Evolutionary conservation across 92 coral and sea anemone genomes (phyloP), one percentile per base, ranked within the genome.

Genomic region (Porites evermanni): DNA sequence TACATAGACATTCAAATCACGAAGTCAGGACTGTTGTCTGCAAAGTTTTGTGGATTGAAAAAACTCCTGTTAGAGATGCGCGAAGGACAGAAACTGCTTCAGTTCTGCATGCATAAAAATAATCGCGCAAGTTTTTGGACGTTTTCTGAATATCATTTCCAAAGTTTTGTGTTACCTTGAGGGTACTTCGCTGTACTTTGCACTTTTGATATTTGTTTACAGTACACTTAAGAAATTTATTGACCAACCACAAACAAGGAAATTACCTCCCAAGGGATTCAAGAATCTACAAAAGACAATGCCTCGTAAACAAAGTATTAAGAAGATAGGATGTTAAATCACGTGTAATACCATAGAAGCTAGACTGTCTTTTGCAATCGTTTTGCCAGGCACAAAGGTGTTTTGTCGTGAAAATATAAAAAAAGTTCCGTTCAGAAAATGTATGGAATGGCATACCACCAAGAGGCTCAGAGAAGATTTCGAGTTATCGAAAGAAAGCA

Each of bases 401-500:
- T 50, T 38, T 53, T 44, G 44, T 14, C 47, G 64, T 47, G 18
- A 12, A 6, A 11, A 12, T 13, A 12, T 18, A 7, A 38, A 52
- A 58, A 29, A 1, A 6, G 10, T 51, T 52, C 16, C 21, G n/a
- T 51, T 52, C 52, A 24, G 65, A 73, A 50, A 61, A 83, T 83
- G 87, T 63, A 24, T 19, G 72, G 50, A 16, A 51, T 47, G 13
- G 87, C 87, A 9, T 95, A 72, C 64, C 98, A 95, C n/a, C 87
- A 81, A 29, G 98, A 95, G 73, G 96, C 98, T 1, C 94, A 90
- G 52, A 90, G 98, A 38, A 88, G 89, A 52, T 94, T 92, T 67
- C 65, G 98, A 84, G 81, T 82, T 2, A 78, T 88, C 8, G 96
- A 89, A 16, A 88, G 88, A 60, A 90, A 85, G 83, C 93, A 91